Evolutionary conservation across 2,113 vertebrate species (phyloP), one percentile per base, ranked within the genome.

Genomic region (Indri indri): DNA sequence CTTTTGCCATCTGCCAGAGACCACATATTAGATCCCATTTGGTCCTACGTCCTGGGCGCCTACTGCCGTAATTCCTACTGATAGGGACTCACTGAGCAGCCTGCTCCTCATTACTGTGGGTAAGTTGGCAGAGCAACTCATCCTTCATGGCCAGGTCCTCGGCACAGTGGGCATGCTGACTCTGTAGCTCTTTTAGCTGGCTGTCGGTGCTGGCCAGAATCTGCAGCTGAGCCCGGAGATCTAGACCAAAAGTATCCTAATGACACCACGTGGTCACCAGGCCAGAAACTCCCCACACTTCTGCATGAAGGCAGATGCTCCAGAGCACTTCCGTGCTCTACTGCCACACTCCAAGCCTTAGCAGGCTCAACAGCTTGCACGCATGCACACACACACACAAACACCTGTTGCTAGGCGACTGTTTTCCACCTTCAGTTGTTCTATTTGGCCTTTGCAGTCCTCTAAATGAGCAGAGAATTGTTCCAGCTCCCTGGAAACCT

Each of bases 121-220:
- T 97, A 80, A 98, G 97, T 8, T 91, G 96, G 88, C 52, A 40
- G 37, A 98, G 47, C 57, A 95, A 34, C 4, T 91, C 92, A 17
- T 97, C 93, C 87, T 97, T 96, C 20, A 13, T 63, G 30, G 82
- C 84, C 96, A 98, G 92, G 40, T 92, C 96, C 77, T 90, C 95
- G 45, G 88, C 50, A 90, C 98, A 98, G 0, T 76, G 79, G 85
- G 97, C 65, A 0, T 97, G 99, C 71, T 99, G 98, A 88, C 97
- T 94, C 77, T 98, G 98, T 65, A 99, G 96, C 0, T 97, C 96
- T 32, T 99, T 98, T 37, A 98, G 97, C 88, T 99, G 98, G 79
- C 99, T 97, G 97, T 98, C 96, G 54, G 45, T 94, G 88, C 1
- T 86, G 17, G 93, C 97, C 87, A 99, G 97, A 4, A 97, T 97